These are phyloP conservation scores for Heliconius hewitsoni DNA, from an alignment of 1,140 invertebrate species.

Conservation along the genomic window DNA sequence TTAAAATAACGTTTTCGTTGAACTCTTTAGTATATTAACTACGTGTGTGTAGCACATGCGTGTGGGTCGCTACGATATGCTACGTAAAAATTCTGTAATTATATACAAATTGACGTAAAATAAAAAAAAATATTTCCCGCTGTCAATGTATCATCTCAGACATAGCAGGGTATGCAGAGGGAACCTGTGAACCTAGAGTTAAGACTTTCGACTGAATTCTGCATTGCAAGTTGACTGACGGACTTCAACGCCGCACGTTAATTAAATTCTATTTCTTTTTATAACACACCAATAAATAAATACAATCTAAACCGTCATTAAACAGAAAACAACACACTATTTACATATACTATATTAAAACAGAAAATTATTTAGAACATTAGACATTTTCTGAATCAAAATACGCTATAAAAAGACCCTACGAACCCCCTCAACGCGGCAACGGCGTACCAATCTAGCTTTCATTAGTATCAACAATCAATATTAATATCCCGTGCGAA, in stretches of 20 bases:
- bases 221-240: too few species aligned
- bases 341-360: background rate
- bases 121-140: too few species aligned
- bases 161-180: too few species aligned
- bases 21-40: conserved; percentile 34
- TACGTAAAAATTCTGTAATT: conserved; percentile 1
- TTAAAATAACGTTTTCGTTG: conserved; percentile 22
- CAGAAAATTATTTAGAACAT: background rate
- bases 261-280: too few species aligned
- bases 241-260: too few species aligned
- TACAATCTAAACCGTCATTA: too few species aligned
- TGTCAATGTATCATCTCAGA: too few species aligned
- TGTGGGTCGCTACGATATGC: conserved; percentile 24
- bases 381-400: background rate
- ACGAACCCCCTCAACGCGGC: conserved; percentile 51
- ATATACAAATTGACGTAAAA: background rate
- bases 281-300: too few species aligned
- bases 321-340: background rate
- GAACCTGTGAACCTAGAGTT: too few species aligned
- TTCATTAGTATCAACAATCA: conserved; percentile 77
- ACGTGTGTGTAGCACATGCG: conserved; percentile 35
- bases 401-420: conserved; percentile 8
- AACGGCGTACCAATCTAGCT: conserved; percentile 69
- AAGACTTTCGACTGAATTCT: too few species aligned
- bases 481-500: conserved; percentile 80